Base-by-base conservation (phyloP, 1,140 invertebrate species). In the Cepaea nemoralis region DNA sequence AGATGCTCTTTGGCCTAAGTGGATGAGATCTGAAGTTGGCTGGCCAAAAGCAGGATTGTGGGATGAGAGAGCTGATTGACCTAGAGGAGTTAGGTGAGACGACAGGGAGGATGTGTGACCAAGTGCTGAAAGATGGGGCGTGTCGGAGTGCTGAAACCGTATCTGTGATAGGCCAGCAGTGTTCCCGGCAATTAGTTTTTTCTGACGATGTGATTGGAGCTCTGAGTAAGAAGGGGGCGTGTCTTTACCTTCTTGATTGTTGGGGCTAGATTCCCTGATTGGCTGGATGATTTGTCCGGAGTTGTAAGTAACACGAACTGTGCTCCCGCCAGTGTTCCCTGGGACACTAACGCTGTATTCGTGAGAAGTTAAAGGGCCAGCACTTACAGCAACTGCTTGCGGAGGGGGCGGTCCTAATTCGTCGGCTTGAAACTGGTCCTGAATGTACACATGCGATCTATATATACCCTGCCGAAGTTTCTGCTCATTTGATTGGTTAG, bases 171-270 rank as follows among this genome's bases (percentile, higher is more conserved):
- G 24, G 8, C 8, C 39, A 35, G 35, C 10, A 45, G 70, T 16
- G n/a, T 19, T 27, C 1, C 6, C 2, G 16, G 8, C 35, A 12
- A 40, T 14, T 45, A 19, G 19, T 12, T 27, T 73, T 19, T 37
- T 10, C 14, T n/a, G 16, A 42, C n/a, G n/a, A 12, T 73, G 70
- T 12, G 35, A 12, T 42, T 73, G 70, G 39, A 73, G 70, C n/a
- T 73, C 70, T n/a, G 70, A 73, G 27, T 73, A 73, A 12, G 37
- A 73, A 16, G 70, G 70, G 39, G 70, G 70, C 39, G 70, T 73
- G 16, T 27, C 40, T 73, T 73, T 73, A 3, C 70, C 70, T 42
- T 73, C 70, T 19, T 42, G 40, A 14, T 6, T 27, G 16, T 19
- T 14, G 24, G 67, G 67, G 67, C 67, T 69, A 16, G 37, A n/a